These are phyloP conservation scores for Neolamprologus devosi DNA, from an alignment of 2,113 vertebrate genomes.

Conservation along the genomic window DNA sequence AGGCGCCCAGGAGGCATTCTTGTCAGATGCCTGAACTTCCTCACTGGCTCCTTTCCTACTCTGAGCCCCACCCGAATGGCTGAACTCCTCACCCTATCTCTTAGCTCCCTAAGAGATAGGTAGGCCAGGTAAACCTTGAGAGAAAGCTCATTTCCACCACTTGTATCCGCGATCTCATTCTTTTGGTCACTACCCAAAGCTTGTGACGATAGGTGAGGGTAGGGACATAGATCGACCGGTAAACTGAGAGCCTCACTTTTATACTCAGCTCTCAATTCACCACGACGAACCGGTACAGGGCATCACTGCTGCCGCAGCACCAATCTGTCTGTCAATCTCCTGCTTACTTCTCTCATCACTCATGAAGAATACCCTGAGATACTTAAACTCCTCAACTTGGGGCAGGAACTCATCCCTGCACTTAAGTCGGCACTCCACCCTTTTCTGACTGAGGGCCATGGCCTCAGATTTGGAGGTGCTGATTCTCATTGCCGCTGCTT, in stretches of 20 bases:
- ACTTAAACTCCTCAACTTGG: not conserved
- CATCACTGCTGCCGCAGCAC: not conserved
- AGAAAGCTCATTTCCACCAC: not conserved
- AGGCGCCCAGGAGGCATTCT: not conserved
- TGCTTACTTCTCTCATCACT: not conserved
- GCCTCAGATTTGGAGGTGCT: not conserved
- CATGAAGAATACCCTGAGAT: not conserved
- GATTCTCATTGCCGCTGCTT: not conserved
- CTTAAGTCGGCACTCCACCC: not conserved
- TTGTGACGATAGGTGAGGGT: rapidly evolving
- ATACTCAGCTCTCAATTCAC: not conserved
- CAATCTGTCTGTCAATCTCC: not conserved
- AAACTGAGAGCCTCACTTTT: not conserved
- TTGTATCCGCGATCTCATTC: not conserved
- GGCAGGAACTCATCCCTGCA: not conserved
- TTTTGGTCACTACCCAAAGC: not conserved
- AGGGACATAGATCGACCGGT: not conserved
- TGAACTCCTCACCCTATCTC: not conserved
- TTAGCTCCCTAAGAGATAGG: too few relatives aligned
- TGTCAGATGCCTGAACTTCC: not conserved
- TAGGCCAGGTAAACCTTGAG: not conserved
- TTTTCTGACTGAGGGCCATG: not conserved
- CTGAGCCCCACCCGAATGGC: not conserved
- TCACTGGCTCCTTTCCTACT: not conserved
- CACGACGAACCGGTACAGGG: rapidly evolving